Conservation (phyloP, 2,888 invertebrate species). For the Magallana nippona region DNA sequence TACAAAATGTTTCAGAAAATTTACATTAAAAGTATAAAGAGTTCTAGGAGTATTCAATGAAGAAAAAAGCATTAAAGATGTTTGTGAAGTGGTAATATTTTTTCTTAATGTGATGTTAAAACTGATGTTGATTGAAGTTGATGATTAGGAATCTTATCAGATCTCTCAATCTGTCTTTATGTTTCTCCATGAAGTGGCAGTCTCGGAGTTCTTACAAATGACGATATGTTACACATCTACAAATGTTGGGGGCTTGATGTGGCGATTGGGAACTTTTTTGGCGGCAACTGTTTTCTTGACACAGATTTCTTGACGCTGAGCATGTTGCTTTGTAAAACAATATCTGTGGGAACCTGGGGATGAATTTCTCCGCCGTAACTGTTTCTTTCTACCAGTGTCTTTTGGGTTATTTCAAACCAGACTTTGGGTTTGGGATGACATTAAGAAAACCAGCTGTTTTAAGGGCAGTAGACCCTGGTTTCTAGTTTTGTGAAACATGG, state of each 20-base stretch:
- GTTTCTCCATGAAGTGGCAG: conserved; percentile 1
- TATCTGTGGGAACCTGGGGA: conserved; percentile 12
- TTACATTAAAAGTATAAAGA: not conserved
- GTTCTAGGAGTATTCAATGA: not conserved
- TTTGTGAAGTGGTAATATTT: not conserved
- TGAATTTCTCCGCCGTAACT: not conserved
- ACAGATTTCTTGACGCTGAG: conserved; percentile 17
- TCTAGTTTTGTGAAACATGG: not conserved
- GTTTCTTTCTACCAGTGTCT: not conserved
- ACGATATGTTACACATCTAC: conserved; percentile 2
- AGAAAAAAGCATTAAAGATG: not conserved
- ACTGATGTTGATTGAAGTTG: conserved; percentile 11
- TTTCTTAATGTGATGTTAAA: not conserved
- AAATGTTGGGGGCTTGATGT: conserved; percentile 15
- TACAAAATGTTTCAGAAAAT: not conserved
- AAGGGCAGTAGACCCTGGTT: not conserved
- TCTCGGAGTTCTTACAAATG: not conserved
- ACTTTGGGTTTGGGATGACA: conserved; percentile 15
- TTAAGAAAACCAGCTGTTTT: not conserved
- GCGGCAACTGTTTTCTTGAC: conserved; percentile 29
- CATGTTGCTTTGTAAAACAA: conserved; percentile 22
- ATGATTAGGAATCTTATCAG: not conserved
- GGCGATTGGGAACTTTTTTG: conserved; percentile 17
- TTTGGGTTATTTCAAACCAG: not conserved
- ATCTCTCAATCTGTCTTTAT: conserved; percentile 12